Conservation (phyloP, 2,888 invertebrate species). For the Aspidiotus destructor region DNA sequence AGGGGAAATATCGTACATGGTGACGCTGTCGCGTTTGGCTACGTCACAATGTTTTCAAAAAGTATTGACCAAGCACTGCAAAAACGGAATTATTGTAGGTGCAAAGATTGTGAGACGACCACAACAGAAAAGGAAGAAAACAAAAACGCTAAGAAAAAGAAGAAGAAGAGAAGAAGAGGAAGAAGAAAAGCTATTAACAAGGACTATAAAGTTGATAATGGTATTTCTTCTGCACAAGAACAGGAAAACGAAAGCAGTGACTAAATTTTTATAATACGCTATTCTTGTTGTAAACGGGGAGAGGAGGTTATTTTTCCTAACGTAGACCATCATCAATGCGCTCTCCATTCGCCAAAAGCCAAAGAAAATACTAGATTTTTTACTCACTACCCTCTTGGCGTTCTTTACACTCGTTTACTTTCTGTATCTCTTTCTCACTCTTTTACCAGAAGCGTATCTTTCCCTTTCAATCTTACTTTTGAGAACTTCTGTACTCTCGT, state of each 20-base stretch:
- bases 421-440: background rate
- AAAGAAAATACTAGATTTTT: constrained; percentile 4
- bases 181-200: background rate
- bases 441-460: background rate
- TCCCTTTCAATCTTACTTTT: background rate
- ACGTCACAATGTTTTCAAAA: no score
- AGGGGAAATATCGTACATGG: no score
- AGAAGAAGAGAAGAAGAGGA: constrained; percentile 13
- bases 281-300: background rate
- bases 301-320: background rate
- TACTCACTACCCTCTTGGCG: background rate
- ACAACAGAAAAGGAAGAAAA: background rate
- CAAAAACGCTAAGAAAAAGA: background rate
- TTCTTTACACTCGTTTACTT: background rate
- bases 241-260: background rate
- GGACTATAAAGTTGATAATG: background rate
- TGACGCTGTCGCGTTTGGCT: no score
- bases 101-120: background rate
- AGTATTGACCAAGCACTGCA: no score
- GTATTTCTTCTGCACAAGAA: background rate
- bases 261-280: background rate
- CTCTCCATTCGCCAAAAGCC: background rate
- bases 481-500: no score
- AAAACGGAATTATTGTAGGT: no score
- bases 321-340: background rate